Percentiles rank a stretch among this genome's conserved stretches.
Conservation (phyloP, 2,113 vertebrate species). For the Numenius arquata region DNA sequence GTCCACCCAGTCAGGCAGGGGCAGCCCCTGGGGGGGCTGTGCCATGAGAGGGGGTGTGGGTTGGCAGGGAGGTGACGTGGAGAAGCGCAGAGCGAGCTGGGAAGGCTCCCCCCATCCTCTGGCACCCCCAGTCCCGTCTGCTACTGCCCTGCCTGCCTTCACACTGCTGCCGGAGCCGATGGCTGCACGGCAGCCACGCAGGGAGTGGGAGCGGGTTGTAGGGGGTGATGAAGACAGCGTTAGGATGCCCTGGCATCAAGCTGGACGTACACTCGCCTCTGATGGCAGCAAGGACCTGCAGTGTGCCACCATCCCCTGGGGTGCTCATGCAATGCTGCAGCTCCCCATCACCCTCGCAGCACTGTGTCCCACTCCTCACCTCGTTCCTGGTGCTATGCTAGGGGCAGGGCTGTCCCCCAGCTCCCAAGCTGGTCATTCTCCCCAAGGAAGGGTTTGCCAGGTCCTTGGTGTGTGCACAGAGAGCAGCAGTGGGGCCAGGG, state of each 20-base stretch:
- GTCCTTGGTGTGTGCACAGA: rapidly evolving
- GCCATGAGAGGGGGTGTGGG: neutral
- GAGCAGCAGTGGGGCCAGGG: neutral
- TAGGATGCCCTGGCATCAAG: neutral
- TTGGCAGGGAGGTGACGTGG: neutral
- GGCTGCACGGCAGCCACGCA: rapidly evolving
- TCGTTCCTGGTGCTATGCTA: neutral
- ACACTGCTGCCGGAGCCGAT: neutral
- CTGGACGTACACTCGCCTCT: neutral
- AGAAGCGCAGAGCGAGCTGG: neutral
- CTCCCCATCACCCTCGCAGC: neutral
- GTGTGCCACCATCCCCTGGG: neutral
- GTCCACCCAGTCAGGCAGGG: neutral
- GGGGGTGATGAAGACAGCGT: neutral
- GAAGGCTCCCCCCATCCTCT: neutral
- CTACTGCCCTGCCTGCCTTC: neutral
- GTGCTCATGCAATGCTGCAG: neutral
- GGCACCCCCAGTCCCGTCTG: rapidly evolving
- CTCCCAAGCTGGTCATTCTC: neutral
- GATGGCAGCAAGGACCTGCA: neutral
- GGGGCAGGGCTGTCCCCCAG: neutral
- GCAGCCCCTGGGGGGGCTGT: neutral
- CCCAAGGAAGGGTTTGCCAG: neutral
- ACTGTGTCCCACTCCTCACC: neutral
- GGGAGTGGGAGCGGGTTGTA: neutral